Conservation (phyloP, 2,888 invertebrate genomes). For the Hydrotaea diabolus region DNA sequence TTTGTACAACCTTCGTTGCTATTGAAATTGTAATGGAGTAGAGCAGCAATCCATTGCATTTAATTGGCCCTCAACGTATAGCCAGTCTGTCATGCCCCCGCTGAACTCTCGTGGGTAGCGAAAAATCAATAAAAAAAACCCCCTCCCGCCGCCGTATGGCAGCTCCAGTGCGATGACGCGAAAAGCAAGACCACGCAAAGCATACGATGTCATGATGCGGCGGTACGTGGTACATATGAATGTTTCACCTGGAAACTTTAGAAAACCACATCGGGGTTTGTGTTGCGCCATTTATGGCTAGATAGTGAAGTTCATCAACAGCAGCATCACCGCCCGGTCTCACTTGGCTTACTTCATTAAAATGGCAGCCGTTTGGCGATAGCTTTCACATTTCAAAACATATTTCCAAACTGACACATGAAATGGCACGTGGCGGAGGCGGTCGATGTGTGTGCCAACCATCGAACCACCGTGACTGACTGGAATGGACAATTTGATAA, state of each 20-base stretch:
- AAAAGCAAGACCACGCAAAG: neutral
- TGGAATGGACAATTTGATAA: slow-evolving; percentile 28
- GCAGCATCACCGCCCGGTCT: neutral
- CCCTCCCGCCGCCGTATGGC: no score
- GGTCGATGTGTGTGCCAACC: neutral
- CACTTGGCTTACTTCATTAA: neutral
- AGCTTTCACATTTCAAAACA: neutral
- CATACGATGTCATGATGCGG: neutral
- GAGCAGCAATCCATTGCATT: slow-evolving; percentile 28
- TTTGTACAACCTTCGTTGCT: neutral
- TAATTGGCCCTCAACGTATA: slow-evolving; percentile 31
- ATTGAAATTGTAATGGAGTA: slow-evolving; percentile 14
- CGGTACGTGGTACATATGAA: neutral
- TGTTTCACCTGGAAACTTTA: neutral
- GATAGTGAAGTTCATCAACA: neutral
- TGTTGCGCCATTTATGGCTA: neutral
- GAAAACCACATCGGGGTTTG: neutral
- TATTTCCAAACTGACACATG: slow-evolving; percentile 16
- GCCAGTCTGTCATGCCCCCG: neutral
- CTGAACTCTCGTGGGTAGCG: neutral
- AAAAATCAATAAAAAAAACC: slow-evolving; percentile 36
- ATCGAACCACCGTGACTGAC: neutral
- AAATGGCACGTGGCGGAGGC: slow-evolving; percentile 7
- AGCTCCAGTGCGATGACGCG: neutral
- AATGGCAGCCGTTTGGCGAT: neutral